These are phyloP conservation scores for Morpho helenor DNA, from an alignment of 2,888 invertebrate genomes.

Conservation along the genomic window DNA sequence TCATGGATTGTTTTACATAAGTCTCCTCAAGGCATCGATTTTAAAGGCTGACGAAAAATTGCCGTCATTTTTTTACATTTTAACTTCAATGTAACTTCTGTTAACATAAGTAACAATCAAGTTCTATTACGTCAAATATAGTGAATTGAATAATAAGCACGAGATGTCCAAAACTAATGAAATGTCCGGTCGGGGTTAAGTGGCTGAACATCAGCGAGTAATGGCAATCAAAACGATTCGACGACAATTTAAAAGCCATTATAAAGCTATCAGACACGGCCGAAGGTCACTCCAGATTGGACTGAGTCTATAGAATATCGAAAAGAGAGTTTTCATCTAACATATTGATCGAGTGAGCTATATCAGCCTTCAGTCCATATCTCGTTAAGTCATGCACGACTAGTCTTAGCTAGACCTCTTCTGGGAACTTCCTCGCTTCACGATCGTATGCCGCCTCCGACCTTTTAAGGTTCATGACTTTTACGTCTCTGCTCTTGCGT, in stretches of 20 bases:
- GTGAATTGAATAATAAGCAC: conserved; percentile 32
- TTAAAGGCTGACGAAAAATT: too few relatives aligned
- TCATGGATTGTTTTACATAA: too few relatives aligned
- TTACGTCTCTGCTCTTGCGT: too few relatives aligned
- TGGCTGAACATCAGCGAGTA: conserved; percentile 32
- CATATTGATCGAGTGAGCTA: not conserved
- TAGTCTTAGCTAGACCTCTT: too few relatives aligned
- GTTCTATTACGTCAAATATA: conserved; percentile 13
- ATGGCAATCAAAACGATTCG: conserved; percentile 44
- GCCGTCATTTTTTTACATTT: too few relatives aligned
- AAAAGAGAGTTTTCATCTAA: conserved; percentile 24
- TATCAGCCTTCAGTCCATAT: not conserved
- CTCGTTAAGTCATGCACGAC: too few relatives aligned
- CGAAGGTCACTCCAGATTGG: conserved; percentile 28
- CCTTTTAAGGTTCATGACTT: too few relatives aligned
- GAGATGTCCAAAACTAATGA: conserved; percentile 31
- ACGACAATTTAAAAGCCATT: conserved; percentile 63
- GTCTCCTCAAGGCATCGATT: too few relatives aligned
- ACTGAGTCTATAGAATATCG: conserved; percentile 15
- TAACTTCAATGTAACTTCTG: too few relatives aligned
- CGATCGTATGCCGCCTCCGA: too few relatives aligned
- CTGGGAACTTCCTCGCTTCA: too few relatives aligned
- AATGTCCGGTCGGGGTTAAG: conserved; percentile 33
- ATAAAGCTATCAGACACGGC: conserved; percentile 45
- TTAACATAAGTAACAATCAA: conserved; percentile 8